Evolutionary conservation across 2,797 vertebrate genomes (phyloP), one percentile per base, ranked within the genome.

Genomic region (Anguilla megastoma): DNA sequence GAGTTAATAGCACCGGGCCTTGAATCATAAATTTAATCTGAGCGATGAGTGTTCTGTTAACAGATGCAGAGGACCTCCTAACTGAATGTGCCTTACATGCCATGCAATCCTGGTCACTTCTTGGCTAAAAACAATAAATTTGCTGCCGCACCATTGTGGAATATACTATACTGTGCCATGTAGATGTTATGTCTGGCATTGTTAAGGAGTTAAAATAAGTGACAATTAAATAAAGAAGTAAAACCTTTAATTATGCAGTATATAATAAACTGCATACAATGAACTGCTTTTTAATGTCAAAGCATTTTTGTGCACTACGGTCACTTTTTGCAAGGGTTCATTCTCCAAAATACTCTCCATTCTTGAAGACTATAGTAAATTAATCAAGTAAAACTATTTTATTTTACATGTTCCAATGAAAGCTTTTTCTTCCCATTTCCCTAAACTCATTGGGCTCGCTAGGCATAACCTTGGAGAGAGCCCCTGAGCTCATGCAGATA

Each of bases 11-110:
- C 27, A 76, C 33, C 14, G 0, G 30, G 85, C 18, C 18, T 36
- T 10, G n/a, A 87, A 85, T 85, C 66, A 56, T 89, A 41, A 76
- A 76, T 71, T 71, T 2, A 33, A 69, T 69, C 63, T 9, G 63
- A 12, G 27, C 2, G 60, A 24, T 41, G 74, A 41, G 74, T 16
- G 30, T 41, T 76, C 33, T 76, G 18, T 76, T 14, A 76, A 16
- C 33, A 16, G 33, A 76, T 5, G 30, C 2, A 76, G n/a, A 33
- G 27, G 69, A 71, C 24, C 9, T 27, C 9, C 27, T 71, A 2
- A 71, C 69, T 10, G 10, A 76, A 76, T 76, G 16, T 76, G 5
- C 33, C 36, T 76, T 21, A 4, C 14, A 41, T 41, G 18, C 2
- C 2, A 71, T 27, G n/a, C 33, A 18, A 76, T 36, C 16, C 36